Percentiles rank a stretch among this genome's conserved stretches.
These are phyloP conservation scores for Elymnias hypermnestra DNA, from an alignment of 1,140 invertebrate genomes.

Conservation along the genomic window DNA sequence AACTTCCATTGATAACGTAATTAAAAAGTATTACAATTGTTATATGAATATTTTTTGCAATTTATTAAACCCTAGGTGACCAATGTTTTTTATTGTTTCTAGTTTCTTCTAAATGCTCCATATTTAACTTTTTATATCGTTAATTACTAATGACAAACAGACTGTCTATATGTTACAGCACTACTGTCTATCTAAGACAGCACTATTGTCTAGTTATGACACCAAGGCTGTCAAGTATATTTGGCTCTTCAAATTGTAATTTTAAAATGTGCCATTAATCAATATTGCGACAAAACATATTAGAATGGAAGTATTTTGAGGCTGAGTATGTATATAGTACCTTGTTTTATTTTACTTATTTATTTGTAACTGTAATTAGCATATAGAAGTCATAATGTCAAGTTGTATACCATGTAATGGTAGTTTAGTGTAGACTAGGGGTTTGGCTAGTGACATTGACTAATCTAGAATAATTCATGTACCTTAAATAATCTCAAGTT, in stretches of 20 bases:
- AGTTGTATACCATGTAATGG: constrained; percentile 50
- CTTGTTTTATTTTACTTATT: constrained; percentile 50
- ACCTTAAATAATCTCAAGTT: constrained; percentile 70
- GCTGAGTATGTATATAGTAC: constrained; percentile 64
- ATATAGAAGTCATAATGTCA: constrained; percentile 31
- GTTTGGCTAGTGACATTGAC: constrained; percentile 52
- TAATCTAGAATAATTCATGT: constrained; percentile 52
- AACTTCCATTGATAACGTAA: too few species aligned
- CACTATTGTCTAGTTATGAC: too few species aligned
- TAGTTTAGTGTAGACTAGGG: constrained; percentile 31
- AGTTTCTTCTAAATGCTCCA: too few species aligned
- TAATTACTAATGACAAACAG: too few species aligned
- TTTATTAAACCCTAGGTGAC: too few species aligned
- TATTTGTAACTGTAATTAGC: constrained; percentile 55
- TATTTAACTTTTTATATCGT: too few species aligned
- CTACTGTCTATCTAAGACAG: not conserved
- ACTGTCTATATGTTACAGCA: too few species aligned
- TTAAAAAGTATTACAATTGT: too few species aligned
- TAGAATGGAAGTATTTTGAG: constrained; percentile 44
- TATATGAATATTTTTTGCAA: too few species aligned
- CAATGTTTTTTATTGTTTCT: too few species aligned
- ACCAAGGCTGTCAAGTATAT: too few species aligned
- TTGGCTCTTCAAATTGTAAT: too few species aligned
- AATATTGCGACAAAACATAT: constrained; percentile 16
- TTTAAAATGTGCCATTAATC: constrained; percentile 45